These are phyloP conservation scores for Carposina sasakii DNA, from an alignment of 1,140 invertebrate species.

Conservation along the genomic window DNA sequence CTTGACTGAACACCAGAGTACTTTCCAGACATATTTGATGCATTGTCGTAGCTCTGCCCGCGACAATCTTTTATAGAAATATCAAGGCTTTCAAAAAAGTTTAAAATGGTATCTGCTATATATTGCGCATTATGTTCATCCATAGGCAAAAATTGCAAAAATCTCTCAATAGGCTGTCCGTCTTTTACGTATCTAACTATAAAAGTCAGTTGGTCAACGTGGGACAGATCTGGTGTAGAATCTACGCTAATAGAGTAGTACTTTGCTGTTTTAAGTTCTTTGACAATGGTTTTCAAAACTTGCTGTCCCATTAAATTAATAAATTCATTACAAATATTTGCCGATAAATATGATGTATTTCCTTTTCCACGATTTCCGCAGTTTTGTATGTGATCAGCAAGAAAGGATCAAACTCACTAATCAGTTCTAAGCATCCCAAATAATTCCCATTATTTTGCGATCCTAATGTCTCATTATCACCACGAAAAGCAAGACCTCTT, in stretches of 20 bases:
- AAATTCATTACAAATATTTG: slow-evolving; percentile 22
- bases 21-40: slow-evolving; percentile 38
- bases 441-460: slow-evolving; percentile 27
- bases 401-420: slow-evolving; percentile 29
- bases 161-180: slow-evolving; percentile 22
- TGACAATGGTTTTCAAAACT: slow-evolving; percentile 18
- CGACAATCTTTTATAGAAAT: slow-evolving; percentile 44
- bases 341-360: slow-evolving; percentile 24
- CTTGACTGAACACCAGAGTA: slow-evolving; percentile 26
- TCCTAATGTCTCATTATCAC: slow-evolving; percentile 6
- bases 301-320: slow-evolving; percentile 23
- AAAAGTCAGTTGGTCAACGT: slow-evolving; percentile 52
- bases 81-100: slow-evolving; percentile 30
- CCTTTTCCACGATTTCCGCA: slow-evolving; percentile 26
- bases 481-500: slow-evolving; percentile 8
- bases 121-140: slow-evolving; percentile 26
- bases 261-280: slow-evolving; percentile 22
- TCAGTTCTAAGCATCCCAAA: slow-evolving; percentile 25
- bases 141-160: slow-evolving; percentile 27
- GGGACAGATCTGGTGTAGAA: slow-evolving; percentile 53
- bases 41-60: slow-evolving; percentile 44
- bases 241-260: slow-evolving; percentile 38
- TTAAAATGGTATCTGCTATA: slow-evolving; percentile 27
- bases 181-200: slow-evolving; percentile 30
- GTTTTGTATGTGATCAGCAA: slow-evolving; percentile 25